Evolutionary conservation across 2,797 vertebrate genomes (phyloP).

Genomic region (Knipowitschia caucasica): DNA sequence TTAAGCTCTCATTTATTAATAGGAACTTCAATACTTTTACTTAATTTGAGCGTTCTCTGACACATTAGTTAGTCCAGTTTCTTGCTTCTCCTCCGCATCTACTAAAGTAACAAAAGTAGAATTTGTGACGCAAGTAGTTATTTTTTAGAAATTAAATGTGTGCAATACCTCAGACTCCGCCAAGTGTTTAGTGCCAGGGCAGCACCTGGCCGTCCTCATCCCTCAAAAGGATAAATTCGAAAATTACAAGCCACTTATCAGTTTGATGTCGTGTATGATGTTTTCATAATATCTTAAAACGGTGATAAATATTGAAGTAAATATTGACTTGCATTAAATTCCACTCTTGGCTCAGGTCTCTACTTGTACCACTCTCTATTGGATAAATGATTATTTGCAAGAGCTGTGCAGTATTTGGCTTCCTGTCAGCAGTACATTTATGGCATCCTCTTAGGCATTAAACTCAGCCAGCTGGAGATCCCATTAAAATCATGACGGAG

Average conservation of each 20-base stretch:
- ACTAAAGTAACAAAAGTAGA: too few relatives aligned
- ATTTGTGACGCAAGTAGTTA: too few relatives aligned
- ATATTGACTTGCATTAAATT: neutral
- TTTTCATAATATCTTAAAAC: neutral
- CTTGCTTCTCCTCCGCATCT: too few relatives aligned
- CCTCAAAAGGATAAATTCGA: neutral
- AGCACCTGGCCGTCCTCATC: too few relatives aligned
- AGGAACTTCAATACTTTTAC: too few relatives aligned
- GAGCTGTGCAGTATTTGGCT: conserved; percentile 5
- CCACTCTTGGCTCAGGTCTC: neutral
- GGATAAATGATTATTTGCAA: conserved; percentile 2
- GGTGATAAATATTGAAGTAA: neutral
- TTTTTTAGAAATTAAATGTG: too few relatives aligned
- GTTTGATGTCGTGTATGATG: neutral
- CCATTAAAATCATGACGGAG: conserved; percentile 1
- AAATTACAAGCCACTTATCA: neutral
- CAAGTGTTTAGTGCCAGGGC: too few relatives aligned
- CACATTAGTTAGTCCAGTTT: too few relatives aligned
- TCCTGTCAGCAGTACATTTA: conserved; percentile 26
- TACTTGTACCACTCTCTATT: neutral
- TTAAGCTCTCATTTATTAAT: too few relatives aligned
- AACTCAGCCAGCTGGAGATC: conserved; percentile 34
- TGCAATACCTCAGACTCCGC: too few relatives aligned
- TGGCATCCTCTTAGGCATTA: conserved; percentile 17
- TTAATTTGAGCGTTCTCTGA: too few relatives aligned